phyloP scores from a whole-genome alignment of 2,113 vertebrate species.

The Lasiurus cinereus region DNA sequence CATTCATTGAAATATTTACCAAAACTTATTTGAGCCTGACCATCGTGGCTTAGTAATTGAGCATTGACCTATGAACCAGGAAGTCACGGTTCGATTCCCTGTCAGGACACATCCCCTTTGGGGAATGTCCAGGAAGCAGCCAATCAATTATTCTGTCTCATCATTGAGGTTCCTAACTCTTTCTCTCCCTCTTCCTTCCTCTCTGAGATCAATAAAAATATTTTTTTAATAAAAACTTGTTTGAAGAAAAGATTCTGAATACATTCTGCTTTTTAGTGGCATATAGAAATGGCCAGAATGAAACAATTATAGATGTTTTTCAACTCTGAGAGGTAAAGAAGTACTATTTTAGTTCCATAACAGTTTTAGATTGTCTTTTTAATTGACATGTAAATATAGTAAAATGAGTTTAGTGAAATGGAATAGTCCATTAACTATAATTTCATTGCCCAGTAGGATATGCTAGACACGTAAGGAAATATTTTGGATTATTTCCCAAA shows the following conservation, averaged over 20 bases:
- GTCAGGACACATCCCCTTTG: neutral
- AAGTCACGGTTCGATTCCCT: neutral
- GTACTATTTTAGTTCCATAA: slow-evolving; percentile 33
- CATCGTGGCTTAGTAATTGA: no score
- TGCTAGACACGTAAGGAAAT: slow-evolving; percentile 24
- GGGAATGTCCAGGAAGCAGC: no score
- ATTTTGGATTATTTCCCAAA: neutral
- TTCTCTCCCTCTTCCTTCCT: neutral
- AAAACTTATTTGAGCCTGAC: neutral
- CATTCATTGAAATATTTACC: slow-evolving; percentile 37
- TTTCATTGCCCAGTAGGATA: neutral
- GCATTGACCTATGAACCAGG: no score
- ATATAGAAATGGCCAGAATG: neutral
- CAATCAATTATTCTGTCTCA: no score
- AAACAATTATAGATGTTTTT: slow-evolving; percentile 30
- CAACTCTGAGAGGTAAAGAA: slow-evolving; percentile 17
- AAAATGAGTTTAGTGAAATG: slow-evolving; percentile 52
- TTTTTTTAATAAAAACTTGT: neutral
- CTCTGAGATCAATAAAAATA: no score
- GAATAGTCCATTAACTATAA: neutral
- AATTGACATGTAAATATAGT: slow-evolving; percentile 12
- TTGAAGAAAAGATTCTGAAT: slow-evolving; percentile 23
- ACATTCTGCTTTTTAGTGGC: neutral
- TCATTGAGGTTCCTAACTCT: neutral
- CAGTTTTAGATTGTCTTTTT: slow-evolving; percentile 44